Conservation (phyloP, 2,797 vertebrate genomes). For the Sylvia borin region DNA sequence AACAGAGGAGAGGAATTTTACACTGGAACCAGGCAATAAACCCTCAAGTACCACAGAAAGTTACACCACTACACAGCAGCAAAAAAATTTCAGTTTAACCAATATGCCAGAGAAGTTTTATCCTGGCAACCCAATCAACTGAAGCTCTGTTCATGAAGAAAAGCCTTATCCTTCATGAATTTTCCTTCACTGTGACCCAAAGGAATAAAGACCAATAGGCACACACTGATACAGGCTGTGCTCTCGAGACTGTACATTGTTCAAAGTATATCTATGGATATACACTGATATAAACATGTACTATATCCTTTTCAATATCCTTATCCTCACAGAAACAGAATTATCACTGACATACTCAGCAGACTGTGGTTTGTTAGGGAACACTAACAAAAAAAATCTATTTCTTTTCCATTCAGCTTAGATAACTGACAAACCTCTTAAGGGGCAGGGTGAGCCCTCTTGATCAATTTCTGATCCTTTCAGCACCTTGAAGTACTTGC, state of each 20-base stretch:
- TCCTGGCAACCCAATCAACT: background rate
- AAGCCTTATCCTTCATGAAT: background rate
- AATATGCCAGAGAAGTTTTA: background rate
- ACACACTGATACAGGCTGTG: background rate
- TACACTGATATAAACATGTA: accelerated
- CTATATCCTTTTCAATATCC: background rate
- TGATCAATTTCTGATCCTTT: background rate
- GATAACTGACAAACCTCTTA: background rate
- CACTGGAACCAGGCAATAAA: background rate
- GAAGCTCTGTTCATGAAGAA: background rate
- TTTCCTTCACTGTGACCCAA: background rate
- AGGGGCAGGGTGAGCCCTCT: background rate
- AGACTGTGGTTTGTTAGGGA: background rate
- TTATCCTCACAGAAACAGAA: background rate
- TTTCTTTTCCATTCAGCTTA: background rate
- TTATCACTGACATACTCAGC: background rate
- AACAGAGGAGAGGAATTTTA: background rate
- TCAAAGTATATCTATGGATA: background rate
- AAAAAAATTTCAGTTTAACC: background rate
- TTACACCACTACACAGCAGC: background rate
- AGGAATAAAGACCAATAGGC: background rate
- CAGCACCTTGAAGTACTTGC: background rate
- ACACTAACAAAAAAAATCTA: background rate
- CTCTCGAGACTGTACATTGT: background rate
- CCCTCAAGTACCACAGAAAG: background rate